Percentiles rank a stretch among this genome's conserved stretches.
phyloP scores from a whole-genome alignment of 1,140 invertebrate species.

The Drosophila pruinosa region DNA sequence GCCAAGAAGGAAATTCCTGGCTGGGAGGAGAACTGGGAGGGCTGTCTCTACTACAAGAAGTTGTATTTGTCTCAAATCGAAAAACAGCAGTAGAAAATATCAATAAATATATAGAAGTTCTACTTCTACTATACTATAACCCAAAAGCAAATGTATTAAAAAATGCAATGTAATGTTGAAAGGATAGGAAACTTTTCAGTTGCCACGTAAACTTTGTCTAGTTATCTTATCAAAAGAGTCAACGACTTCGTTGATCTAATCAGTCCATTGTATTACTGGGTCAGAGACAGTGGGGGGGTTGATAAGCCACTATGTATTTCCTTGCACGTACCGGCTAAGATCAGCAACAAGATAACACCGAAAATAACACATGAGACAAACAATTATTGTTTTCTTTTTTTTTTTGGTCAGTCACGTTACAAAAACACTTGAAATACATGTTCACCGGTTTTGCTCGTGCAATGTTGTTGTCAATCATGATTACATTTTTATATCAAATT shows the following conservation, averaged over 20 bases:
- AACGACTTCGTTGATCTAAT: not conserved
- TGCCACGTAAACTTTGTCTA: not conserved
- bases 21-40: conserved; percentile 87
- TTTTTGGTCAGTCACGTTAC: no score
- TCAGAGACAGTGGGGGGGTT: not conserved
- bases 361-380: not conserved
- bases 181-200: not conserved
- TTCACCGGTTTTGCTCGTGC: not conserved
- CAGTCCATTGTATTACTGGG: not conserved
- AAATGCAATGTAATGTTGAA: not conserved
- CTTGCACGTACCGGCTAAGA: not conserved
- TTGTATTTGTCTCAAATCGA: conserved; percentile 31
- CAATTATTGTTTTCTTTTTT: not conserved
- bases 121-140: not conserved
- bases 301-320: not conserved
- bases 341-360: not conserved
- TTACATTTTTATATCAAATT: not conserved
- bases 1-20: conserved; percentile 87
- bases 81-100: not conserved
- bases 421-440: not conserved
- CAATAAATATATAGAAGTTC: no score
- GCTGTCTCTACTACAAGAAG: conserved; percentile 83
- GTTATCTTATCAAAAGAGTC: conserved; percentile 1
- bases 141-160: no score
- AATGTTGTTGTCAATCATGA: not conserved